Evolutionary conservation across 2,888 invertebrate species (phyloP).

Genomic region (Lepas anatifera): DNA sequence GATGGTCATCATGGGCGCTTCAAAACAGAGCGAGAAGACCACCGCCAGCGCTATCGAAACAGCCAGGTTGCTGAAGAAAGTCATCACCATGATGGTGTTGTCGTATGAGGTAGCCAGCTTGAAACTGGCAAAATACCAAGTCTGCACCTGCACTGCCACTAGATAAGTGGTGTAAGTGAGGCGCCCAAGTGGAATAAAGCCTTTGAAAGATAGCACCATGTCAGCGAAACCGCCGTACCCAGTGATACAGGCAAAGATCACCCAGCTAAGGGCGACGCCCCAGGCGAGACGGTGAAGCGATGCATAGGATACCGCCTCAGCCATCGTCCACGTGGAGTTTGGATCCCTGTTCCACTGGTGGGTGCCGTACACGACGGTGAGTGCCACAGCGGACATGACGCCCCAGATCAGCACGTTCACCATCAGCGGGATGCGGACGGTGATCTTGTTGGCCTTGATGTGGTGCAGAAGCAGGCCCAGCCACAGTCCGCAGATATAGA

Average conservation of each 20-base stretch:
- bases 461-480: conserved; percentile 11
- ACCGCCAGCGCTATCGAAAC: background rate
- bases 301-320: conserved; percentile 52
- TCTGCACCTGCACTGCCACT: background rate
- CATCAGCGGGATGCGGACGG: background rate
- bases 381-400: conserved; percentile 49
- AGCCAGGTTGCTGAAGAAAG: background rate
- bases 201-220: background rate
- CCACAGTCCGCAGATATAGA: conserved; percentile 14
- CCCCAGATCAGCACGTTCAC: conserved; percentile 43
- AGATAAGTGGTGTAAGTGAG: conserved; percentile 14
- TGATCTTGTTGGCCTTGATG: conserved; percentile 8
- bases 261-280: conserved; percentile 56
- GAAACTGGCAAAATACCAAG: background rate
- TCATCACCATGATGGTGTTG: background rate
- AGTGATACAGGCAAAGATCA: conserved; percentile 59
- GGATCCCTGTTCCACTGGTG: conserved; percentile 42
- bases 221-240: conserved; percentile 44
- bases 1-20: background rate
- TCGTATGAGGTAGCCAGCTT: background rate
- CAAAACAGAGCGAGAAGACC: background rate
- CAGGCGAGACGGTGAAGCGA: conserved; percentile 53
- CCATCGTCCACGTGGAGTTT: conserved; percentile 25
- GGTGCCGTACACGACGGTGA: conserved; percentile 64
- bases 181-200: conserved; percentile 13